Conservation (phyloP, 2,113 vertebrate genomes). For the Taxidea taxus region DNA sequence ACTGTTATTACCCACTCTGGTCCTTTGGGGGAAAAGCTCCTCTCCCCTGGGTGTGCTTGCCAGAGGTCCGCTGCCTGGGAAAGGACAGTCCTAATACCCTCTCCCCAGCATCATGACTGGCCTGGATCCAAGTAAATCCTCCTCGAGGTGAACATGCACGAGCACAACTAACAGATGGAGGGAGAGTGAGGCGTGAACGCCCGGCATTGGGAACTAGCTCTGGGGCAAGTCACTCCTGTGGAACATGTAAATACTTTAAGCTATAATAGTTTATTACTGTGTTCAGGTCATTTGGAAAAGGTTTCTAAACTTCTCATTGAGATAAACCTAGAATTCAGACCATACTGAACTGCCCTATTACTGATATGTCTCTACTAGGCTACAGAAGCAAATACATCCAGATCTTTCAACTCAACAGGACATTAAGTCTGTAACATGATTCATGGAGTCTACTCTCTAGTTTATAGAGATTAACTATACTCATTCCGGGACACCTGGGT, state of each 20-base stretch:
- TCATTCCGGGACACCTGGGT: not conserved
- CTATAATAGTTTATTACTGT: not conserved
- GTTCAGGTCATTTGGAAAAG: not conserved
- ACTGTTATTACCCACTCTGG: not conserved
- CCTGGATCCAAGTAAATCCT: not conserved
- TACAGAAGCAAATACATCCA: not conserved
- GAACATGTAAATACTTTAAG: not conserved
- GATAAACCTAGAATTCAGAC: slow-evolving; percentile 4
- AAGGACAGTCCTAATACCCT: not conserved
- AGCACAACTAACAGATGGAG: not conserved
- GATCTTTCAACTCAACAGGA: not conserved
- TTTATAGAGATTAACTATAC: not conserved
- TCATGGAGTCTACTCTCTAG: not conserved
- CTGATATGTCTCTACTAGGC: not conserved
- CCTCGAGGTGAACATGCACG: not conserved
- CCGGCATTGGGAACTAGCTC: not conserved
- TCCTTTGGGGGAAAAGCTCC: not conserved
- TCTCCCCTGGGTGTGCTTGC: not conserved
- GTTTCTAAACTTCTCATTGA: not conserved
- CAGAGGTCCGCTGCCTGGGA: not conserved
- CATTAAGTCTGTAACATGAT: not conserved
- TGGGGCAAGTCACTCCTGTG: not conserved
- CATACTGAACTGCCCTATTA: not conserved
- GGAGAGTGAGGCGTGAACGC: not conserved
- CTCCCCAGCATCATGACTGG: not conserved